Evolutionary conservation across 2,888 invertebrate species (phyloP).

Genomic region (Drosophila yooni): DNA sequence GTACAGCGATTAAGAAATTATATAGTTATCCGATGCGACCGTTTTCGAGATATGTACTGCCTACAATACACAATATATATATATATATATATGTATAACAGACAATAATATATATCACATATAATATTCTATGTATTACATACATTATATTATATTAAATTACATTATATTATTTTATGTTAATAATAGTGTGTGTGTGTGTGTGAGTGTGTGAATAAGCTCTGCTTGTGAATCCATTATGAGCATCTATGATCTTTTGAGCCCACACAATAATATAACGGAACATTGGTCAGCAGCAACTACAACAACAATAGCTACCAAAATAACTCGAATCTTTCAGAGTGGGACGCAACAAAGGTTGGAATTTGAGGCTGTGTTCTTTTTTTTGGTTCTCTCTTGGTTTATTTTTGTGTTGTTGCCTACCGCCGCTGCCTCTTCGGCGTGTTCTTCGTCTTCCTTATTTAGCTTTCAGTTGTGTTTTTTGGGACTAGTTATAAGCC

Average conservation of each 20-base stretch:
- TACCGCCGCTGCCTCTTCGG: background rate
- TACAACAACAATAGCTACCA: background rate
- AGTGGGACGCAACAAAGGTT: background rate
- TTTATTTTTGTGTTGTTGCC: background rate
- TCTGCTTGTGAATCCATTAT: background rate
- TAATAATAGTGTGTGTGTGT: background rate
- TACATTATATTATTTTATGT: background rate
- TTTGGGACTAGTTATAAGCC: conserved; percentile 41
- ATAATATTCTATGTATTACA: background rate
- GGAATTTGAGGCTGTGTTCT: background rate
- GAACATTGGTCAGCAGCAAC: background rate
- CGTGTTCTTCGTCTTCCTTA: background rate
- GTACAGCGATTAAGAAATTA: too few relatives aligned
- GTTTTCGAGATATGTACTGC: too few relatives aligned
- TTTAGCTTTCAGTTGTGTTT: background rate
- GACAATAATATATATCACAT: too few relatives aligned
- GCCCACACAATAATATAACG: background rate
- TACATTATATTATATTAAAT: background rate
- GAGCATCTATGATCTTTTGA: conserved; percentile 1
- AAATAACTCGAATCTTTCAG: background rate
- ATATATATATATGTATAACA: background rate
- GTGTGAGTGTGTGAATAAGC: background rate
- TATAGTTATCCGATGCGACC: too few relatives aligned
- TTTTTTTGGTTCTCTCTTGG: background rate
- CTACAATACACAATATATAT: too few relatives aligned